Evolutionary conservation across 2,113 vertebrate genomes (phyloP).

Genomic region (Entomyzon cyanotis): DNA sequence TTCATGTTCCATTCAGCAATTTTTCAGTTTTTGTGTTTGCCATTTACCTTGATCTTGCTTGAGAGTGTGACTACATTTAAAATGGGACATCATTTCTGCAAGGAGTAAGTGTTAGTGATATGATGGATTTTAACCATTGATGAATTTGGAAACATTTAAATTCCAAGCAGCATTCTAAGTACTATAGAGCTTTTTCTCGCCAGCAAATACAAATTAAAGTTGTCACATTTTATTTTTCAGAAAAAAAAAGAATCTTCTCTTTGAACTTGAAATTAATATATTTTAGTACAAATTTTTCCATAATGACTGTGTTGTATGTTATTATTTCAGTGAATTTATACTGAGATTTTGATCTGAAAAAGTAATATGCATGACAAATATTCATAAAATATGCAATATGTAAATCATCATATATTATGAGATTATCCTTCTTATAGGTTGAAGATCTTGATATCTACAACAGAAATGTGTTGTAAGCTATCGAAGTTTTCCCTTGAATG

Average conservation of each 20-base stretch:
- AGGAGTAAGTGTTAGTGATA: conserved; percentile 64
- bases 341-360: not conserved
- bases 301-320: not conserved
- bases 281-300: conserved; percentile 21
- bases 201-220: conserved; percentile 62
- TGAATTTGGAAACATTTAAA: conserved; percentile 70
- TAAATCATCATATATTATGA: not conserved
- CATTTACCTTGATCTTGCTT: not conserved
- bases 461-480: not conserved
- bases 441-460: not conserved
- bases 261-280: conserved; percentile 58
- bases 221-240: conserved; percentile 74
- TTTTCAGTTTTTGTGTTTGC: not conserved
- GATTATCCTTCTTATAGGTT: not conserved
- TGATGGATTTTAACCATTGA: conserved; percentile 74
- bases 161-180: conserved; percentile 66
- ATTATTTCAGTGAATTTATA: not conserved
- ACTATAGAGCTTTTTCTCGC: conserved; percentile 65
- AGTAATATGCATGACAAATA: not conserved
- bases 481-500: not conserved
- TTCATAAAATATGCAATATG: not conserved
- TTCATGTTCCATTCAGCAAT: not conserved
- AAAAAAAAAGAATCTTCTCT: conserved; percentile 64
- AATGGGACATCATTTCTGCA: conserved; percentile 54
- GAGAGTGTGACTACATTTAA: conserved; percentile 59